Conservation (phyloP, 2,113 vertebrate species). For the Hyla sarda region DNA sequence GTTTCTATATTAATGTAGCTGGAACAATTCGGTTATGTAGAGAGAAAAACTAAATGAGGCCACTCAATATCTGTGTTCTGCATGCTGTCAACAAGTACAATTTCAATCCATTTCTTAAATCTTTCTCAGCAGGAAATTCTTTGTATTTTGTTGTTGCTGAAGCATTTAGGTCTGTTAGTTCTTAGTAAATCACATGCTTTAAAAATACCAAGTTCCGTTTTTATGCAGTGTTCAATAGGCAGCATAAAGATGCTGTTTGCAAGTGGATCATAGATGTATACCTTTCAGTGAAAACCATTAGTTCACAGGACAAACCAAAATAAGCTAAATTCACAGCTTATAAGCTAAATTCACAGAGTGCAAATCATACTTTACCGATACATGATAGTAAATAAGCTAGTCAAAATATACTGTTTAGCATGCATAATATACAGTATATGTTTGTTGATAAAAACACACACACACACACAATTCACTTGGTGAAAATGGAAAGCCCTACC, state of each 20-base stretch:
- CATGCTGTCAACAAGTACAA: not conserved
- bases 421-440: no score
- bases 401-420: not conserved
- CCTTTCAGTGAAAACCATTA: not conserved
- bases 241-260: no score
- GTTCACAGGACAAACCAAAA: not conserved
- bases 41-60: not conserved
- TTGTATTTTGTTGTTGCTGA: not conserved
- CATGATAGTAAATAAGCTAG: not conserved
- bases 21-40: not conserved
- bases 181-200: not conserved
- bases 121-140: not conserved
- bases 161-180: not conserved
- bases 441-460: no score
- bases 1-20: not conserved
- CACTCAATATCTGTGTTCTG: slow-evolving; percentile 7
- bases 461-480: no score
- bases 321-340: not conserved
- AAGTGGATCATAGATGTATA: not conserved
- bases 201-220: not conserved
- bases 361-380: not conserved
- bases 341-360: not conserved
- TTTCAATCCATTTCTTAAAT: slow-evolving; percentile 2
- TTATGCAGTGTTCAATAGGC: not conserved
- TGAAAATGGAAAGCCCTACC: no score